phyloP scores from a whole-genome alignment of 2,797 vertebrate genomes.

The Coendou prehensilis region DNA sequence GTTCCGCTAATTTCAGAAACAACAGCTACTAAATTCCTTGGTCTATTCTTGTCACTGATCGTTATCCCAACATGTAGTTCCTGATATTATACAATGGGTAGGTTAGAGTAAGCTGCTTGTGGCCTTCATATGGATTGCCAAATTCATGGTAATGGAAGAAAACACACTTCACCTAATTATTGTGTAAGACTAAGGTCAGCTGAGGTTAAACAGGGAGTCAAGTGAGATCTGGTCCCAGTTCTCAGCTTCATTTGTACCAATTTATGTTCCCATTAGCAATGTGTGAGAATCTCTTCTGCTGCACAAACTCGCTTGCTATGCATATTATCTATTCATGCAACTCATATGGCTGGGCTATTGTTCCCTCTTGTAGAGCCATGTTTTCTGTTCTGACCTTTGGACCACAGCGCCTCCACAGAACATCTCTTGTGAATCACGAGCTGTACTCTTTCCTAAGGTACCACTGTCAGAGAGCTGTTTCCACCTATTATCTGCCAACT shows the following conservation, averaged over 20 bases:
- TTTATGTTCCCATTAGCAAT: neutral
- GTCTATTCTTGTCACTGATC: neutral
- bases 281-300: neutral
- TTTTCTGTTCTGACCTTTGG: neutral
- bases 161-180: neutral
- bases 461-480: neutral
- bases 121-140: neutral
- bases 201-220: neutral
- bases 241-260: neutral
- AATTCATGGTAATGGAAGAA: neutral
- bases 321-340: neutral
- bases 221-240: neutral
- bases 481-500: neutral
- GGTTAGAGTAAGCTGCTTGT: neutral
- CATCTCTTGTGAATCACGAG: neutral
- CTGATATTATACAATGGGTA: neutral
- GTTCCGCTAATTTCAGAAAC: neutral
- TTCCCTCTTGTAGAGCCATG: neutral
- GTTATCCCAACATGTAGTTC: neutral
- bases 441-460: neutral
- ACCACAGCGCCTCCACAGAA: neutral
- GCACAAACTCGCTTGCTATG: neutral
- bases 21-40: neutral
- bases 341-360: neutral
- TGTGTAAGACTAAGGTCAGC: neutral